A percentile compares a stretch with the other conserved stretches of the same genome.
These are phyloP conservation scores for Onychostruthus taczanowskii DNA, from an alignment of 2,113 vertebrate genomes.

Conservation along the genomic window DNA sequence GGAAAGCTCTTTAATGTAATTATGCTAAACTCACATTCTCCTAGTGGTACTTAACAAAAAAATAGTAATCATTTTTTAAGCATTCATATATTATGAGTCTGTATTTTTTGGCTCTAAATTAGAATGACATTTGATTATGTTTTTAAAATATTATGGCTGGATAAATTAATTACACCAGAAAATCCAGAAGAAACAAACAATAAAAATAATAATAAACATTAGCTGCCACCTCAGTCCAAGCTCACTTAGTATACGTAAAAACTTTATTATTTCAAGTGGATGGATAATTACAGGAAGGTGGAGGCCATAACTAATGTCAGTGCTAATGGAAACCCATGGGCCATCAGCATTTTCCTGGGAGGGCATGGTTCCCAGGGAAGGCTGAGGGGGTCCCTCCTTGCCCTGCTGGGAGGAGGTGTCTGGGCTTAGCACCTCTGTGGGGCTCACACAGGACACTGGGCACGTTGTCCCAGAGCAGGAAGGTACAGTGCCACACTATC, in stretches of 20 bases:
- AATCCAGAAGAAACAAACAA: constrained; percentile 39
- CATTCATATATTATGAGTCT: constrained; percentile 47
- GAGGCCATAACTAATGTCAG: not conserved
- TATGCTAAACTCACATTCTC: constrained; percentile 63
- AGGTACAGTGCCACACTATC: rapidly evolving
- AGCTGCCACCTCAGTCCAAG: not conserved
- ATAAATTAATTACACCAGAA: constrained; percentile 59
- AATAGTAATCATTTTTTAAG: constrained; percentile 56
- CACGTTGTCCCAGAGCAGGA: rapidly evolving
- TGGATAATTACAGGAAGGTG: not conserved
- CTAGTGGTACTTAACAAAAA: constrained; percentile 53
- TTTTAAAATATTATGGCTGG: constrained; percentile 60
- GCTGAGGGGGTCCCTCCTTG: not conserved
- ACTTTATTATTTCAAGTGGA: not conserved
- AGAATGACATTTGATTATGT: constrained; percentile 56
- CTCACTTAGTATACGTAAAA: not conserved
- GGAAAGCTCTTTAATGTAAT: constrained; percentile 64
- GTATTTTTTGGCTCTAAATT: constrained; percentile 66
- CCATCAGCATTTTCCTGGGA: not conserved
- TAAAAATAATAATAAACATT: constrained; percentile 33
- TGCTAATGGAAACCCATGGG: not conserved
- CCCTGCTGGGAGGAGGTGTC: not conserved
- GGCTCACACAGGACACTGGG: not conserved
- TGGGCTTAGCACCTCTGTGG: not conserved
- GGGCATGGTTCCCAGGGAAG: rapidly evolving